Evolutionary conservation across 1,140 invertebrate genomes (phyloP).

Genomic region (Chironomus striatipennis): DNA sequence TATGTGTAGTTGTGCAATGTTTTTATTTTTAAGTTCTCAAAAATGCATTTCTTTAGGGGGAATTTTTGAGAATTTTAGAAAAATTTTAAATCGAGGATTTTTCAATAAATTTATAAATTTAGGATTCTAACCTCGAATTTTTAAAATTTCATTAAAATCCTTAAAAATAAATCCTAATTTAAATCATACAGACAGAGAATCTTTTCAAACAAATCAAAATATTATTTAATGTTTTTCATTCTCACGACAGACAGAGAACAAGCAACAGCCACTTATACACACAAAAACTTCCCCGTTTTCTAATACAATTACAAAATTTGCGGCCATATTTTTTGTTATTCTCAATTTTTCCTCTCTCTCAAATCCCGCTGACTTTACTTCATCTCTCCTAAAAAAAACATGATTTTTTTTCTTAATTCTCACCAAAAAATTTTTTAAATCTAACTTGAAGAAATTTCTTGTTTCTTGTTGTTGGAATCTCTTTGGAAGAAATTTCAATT

Average conservation of each 20-base stretch:
- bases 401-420: background rate
- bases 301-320: background rate
- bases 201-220: too few species aligned
- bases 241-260: background rate
- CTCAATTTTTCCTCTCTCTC: background rate
- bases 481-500: background rate
- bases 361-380: background rate
- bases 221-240: too few species aligned
- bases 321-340: slow-evolving; percentile 12
- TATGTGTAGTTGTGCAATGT: background rate
- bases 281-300: too few species aligned
- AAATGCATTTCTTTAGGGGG: too few species aligned
- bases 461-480: too few species aligned
- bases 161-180: too few species aligned
- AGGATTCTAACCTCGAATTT: background rate
- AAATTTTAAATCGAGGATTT: background rate
- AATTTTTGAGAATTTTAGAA: background rate
- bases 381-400: background rate
- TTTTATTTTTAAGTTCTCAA: background rate
- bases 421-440: background rate
- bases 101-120: background rate
- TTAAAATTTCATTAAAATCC: too few species aligned
- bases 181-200: too few species aligned
- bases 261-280: background rate
- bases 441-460: background rate